Evolutionary conservation across 2,888 invertebrate species (phyloP).

Genomic region (Clunio marinus): DNA sequence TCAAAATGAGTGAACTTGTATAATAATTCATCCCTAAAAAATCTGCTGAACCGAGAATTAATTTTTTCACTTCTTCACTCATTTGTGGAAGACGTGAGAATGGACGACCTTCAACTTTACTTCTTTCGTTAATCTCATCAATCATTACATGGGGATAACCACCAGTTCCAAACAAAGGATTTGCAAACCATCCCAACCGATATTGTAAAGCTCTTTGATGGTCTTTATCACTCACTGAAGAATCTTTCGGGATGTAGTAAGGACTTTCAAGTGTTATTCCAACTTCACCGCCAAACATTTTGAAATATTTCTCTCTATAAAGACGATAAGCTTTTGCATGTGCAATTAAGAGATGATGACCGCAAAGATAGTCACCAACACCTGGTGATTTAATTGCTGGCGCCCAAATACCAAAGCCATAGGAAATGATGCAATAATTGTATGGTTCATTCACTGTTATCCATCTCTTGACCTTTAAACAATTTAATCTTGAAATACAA

Average conservation of each 20-base stretch:
- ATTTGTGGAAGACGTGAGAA: slow-evolving; percentile 53
- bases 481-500: slow-evolving; percentile 43
- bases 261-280: slow-evolving; percentile 42
- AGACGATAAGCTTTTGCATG: slow-evolving; percentile 54
- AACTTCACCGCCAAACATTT: slow-evolving; percentile 40
- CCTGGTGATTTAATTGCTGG: slow-evolving; percentile 51
- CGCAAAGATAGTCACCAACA: slow-evolving; percentile 54
- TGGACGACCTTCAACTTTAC: slow-evolving; percentile 49
- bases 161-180: slow-evolving; percentile 53
- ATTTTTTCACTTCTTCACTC: slow-evolving; percentile 42
- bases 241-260: slow-evolving; percentile 43
- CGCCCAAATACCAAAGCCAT: slow-evolving; percentile 47
- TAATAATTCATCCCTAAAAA: slow-evolving; percentile 47
- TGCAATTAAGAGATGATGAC: slow-evolving; percentile 56
- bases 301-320: slow-evolving; percentile 48
- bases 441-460: slow-evolving; percentile 59
- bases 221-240: not conserved
- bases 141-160: slow-evolving; percentile 55
- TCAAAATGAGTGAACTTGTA: slow-evolving; percentile 43
- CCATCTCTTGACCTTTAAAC: slow-evolving; percentile 51
- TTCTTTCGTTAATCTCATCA: slow-evolving; percentile 49
- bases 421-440: slow-evolving; percentile 50
- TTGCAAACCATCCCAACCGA: not conserved
- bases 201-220: slow-evolving; percentile 20
- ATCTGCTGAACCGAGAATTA: slow-evolving; percentile 44